Evolutionary conservation across 2,797 vertebrate genomes (phyloP).

Genomic region (Pempheris klunzingeri): DNA sequence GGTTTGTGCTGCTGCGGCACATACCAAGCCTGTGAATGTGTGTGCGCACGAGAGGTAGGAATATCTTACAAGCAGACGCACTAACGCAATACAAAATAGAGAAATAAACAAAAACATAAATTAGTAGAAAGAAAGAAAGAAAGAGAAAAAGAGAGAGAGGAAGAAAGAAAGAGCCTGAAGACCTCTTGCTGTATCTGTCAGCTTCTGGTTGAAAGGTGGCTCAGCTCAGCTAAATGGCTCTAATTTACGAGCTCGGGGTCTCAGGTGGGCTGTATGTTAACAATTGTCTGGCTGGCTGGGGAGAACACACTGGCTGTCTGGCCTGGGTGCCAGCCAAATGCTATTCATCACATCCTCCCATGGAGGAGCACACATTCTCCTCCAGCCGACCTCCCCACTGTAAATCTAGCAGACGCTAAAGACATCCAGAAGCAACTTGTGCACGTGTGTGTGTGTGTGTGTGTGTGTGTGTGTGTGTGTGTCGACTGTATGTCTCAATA

Average conservation of each 20-base stretch:
- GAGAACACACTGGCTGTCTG: slow-evolving; percentile 44
- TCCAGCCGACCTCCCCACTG: slow-evolving; percentile 23
- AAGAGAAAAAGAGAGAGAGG: not conserved
- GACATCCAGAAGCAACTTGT: slow-evolving; percentile 38
- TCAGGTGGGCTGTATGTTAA: slow-evolving; percentile 65
- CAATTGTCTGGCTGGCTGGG: slow-evolving; percentile 53
- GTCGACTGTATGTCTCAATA: not conserved
- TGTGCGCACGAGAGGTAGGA: not conserved
- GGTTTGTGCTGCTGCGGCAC: not conserved
- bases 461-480: not conserved
- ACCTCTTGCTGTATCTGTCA: slow-evolving; percentile 14
- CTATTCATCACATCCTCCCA: slow-evolving; percentile 63
- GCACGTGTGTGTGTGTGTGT: slow-evolving; percentile 2
- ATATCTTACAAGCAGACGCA: not conserved
- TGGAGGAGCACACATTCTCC: slow-evolving; percentile 50
- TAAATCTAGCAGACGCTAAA: slow-evolving; percentile 55
- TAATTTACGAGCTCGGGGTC: slow-evolving; percentile 61
- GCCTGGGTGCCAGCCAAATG: slow-evolving; percentile 52
- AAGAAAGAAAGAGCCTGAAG: not conserved
- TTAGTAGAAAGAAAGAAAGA: too few species aligned
- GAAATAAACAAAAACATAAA: not conserved
- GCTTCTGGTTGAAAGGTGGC: slow-evolving; percentile 57
- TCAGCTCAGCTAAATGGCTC: slow-evolving; percentile 41
- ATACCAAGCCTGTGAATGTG: not conserved
- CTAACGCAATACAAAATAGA: not conserved